These are phyloP conservation scores for Otocyon megalotis DNA, from an alignment of 2,113 vertebrate genomes.

Conservation along the genomic window DNA sequence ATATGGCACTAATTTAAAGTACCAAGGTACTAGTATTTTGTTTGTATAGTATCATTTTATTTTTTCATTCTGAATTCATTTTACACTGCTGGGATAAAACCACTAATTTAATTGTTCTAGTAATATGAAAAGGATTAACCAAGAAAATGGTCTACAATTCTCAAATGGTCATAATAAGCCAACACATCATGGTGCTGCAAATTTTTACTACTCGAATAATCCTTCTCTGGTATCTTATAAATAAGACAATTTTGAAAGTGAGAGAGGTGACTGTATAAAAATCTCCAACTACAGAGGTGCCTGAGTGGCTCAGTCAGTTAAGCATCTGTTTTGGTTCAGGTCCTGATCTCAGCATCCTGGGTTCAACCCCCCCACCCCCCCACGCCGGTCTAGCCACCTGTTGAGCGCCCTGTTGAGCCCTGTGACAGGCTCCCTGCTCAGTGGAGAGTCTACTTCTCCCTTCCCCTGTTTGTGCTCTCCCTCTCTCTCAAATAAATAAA, in stretches of 20 bases:
- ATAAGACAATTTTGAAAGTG: neutral
- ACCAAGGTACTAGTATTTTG: neutral
- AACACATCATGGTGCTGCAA: neutral
- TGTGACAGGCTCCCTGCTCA: neutral
- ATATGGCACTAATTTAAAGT: neutral
- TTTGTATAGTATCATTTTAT: neutral
- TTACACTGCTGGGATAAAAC: neutral
- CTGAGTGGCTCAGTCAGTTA: neutral
- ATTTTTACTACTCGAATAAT: neutral
- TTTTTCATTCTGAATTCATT: neutral
- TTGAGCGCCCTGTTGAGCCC: neutral
- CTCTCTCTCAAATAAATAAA: neutral
- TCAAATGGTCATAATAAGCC: neutral
- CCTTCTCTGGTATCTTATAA: neutral
- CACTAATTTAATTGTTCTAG: constrained; percentile 4
- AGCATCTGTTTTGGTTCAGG: neutral
- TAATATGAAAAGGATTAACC: neutral
- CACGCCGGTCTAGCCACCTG: no score
- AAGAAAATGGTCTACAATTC: neutral
- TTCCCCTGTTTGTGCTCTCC: neutral
- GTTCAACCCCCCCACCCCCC: no score
- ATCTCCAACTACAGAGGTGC: neutral
- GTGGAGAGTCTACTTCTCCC: neutral
- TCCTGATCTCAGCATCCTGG: neutral
- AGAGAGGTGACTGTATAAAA: accelerated